phyloP scores from a whole-genome alignment of 1,140 invertebrate species.

The Drosophila auraria region DNA sequence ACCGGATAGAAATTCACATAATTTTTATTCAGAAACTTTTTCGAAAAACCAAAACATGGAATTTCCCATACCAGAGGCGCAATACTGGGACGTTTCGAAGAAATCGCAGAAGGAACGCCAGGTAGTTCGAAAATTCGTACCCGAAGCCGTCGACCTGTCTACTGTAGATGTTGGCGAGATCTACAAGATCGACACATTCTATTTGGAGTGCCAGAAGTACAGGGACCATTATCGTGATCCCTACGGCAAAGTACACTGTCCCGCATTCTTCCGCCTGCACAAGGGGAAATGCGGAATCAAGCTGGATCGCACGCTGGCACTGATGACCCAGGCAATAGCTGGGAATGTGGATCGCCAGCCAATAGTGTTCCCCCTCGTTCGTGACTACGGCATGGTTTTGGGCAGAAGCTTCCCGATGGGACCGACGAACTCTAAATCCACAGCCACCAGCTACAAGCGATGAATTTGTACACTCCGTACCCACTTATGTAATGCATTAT shows the following conservation, averaged over 20 bases:
- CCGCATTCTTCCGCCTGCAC: constrained; percentile 13
- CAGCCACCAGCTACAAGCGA: background rate
- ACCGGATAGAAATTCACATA: background rate
- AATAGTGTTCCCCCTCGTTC: constrained; percentile 50
- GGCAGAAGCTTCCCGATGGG: constrained; percentile 26
- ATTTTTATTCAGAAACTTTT: constrained; percentile 3
- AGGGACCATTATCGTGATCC: constrained; percentile 66
- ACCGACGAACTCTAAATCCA: background rate
- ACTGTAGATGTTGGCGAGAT: constrained; percentile 39
- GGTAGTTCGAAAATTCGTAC: constrained; percentile 31
- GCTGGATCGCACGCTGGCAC: constrained; percentile 13
- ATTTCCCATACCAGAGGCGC: constrained; percentile 40
- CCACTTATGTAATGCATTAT: background rate
- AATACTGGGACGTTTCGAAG: constrained; percentile 54
- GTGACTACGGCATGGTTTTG: constrained; percentile 15
- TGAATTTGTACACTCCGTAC: background rate
- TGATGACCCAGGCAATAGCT: constrained; percentile 12
- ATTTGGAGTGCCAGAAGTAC: constrained; percentile 60
- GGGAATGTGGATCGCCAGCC: constrained; percentile 52
- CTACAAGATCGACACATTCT: constrained; percentile 51
- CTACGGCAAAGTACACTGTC: constrained; percentile 35
- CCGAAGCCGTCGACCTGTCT: constrained; percentile 20
- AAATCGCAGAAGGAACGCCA: constrained; percentile 42
- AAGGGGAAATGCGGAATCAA: constrained; percentile 40
- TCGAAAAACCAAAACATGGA: constrained; percentile 18